These are phyloP conservation scores for Drepana arcuata DNA, from an alignment of 1,140 invertebrate species.

Conservation along the genomic window DNA sequence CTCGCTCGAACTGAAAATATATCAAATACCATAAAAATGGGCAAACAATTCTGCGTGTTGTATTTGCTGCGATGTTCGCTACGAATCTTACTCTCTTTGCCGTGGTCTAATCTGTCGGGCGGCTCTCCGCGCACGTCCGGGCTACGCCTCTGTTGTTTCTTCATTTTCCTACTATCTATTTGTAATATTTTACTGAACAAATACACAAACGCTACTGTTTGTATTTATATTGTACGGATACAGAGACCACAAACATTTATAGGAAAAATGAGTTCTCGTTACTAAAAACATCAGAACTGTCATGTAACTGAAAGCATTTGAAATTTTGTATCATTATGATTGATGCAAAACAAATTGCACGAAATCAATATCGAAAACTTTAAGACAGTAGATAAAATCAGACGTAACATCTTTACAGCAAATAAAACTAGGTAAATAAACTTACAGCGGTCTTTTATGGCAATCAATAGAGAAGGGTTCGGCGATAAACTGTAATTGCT, in stretches of 20 bases:
- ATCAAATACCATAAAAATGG: constrained; percentile 58
- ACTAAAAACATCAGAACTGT: too few species aligned
- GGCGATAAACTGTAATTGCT: constrained; percentile 24
- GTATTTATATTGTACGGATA: background rate
- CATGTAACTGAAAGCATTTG: too few species aligned
- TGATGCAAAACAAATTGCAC: too few species aligned
- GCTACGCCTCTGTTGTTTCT: constrained; percentile 52
- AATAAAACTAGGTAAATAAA: too few species aligned
- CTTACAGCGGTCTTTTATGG: background rate
- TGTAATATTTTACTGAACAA: too few species aligned
- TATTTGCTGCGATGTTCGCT: constrained; percentile 52
- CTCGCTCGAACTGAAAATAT: constrained; percentile 28
- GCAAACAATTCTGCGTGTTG: constrained; percentile 46
- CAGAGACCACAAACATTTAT: too few species aligned
- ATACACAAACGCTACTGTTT: too few species aligned
- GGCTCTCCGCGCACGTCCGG: constrained; percentile 44
- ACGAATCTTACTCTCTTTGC: constrained; percentile 57
- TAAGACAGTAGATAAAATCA: too few species aligned
- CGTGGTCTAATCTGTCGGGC: constrained; percentile 45
- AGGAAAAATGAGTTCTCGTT: too few species aligned
- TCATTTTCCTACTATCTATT: constrained; percentile 42
- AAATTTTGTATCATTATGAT: too few species aligned
- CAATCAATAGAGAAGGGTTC: constrained; percentile 3
- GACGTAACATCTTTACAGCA: too few species aligned
- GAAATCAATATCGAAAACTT: too few species aligned